Percentiles rank a stretch among this genome's conserved stretches.
phyloP scores from a whole-genome alignment of 2,888 invertebrate genomes.

The Bedellia somnulentella region DNA sequence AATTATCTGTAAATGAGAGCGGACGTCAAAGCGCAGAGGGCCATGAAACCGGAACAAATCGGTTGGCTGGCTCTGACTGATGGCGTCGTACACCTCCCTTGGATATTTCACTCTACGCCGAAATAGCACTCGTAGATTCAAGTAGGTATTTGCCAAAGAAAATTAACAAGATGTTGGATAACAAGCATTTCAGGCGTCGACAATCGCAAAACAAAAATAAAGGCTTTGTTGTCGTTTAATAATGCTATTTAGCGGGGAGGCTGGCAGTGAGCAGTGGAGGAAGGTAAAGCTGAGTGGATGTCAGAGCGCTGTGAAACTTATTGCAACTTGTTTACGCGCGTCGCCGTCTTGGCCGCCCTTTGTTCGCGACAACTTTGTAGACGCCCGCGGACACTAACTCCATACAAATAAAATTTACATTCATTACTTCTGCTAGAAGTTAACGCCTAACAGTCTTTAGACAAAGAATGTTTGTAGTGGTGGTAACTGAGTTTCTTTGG shows the following conservation, averaged over 20 bases:
- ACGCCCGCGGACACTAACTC: conserved; percentile 33
- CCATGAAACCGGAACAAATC: conserved; percentile 1
- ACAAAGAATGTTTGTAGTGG: no score
- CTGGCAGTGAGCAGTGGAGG: conserved; percentile 16
- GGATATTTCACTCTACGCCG: no score
- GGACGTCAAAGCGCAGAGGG: conserved; percentile 1
- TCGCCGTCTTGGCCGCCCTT: conserved; percentile 24
- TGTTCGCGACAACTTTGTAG: conserved; percentile 37
- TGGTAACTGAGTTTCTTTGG: no score
- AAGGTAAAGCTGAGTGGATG: conserved; percentile 19
- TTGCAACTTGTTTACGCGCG: conserved; percentile 55
- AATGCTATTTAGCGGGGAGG: conserved; percentile 33
- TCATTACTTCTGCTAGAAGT: conserved; percentile 20
- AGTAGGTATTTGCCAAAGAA: no score
- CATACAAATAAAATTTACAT: conserved; percentile 46
- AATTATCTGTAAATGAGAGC: conserved; percentile 1
- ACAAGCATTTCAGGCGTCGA: no score
- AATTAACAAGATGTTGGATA: no score
- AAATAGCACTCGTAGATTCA: no score
- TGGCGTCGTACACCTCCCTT: conserved; percentile 4
- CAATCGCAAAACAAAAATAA: no score
- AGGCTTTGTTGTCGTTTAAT: no score
- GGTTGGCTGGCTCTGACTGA: conserved; percentile 5
- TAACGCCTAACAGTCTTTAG: conserved; percentile 19
- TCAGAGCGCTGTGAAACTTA: conserved; percentile 33